Evolutionary conservation across 2,113 vertebrate genomes (phyloP), one percentile per base, ranked within the genome.

Genomic region (Nycticebus coucang): DNA sequence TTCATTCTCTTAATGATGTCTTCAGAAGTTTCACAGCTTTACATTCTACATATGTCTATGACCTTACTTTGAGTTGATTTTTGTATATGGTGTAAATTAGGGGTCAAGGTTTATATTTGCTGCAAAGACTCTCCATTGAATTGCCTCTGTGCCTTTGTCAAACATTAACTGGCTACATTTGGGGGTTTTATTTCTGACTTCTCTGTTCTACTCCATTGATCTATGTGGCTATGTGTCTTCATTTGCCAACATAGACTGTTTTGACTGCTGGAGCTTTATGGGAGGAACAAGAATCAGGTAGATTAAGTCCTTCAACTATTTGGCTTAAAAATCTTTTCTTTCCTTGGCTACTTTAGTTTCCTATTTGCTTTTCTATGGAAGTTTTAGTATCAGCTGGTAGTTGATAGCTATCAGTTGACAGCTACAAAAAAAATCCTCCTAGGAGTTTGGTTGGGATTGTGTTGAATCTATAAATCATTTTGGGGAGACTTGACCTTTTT

Each of bases 1-100:
- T 81, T 89, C 33, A 66, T 75, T 55, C 30, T 72, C 35, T 78
- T 77, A 78, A 86, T 7, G 72, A 24, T 68, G 24, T 37, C 60
- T 79, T 83, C 57, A 83, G 12, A 94, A 62, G 28, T 95, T 82
- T 41, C 74, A 88, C 19, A 91, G 57, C 21, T 69, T 91, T 83
- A 53, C 5, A 9, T 30, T 90, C 83, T 74, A 68, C 35, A 84
- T 41, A 53, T 41, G 22, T 75, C 77, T 60, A 79, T 28, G 33
- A 83, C 26, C 7, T 45, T 4, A 79, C 55, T 74, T 84, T 81
- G 28, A 84, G n/a, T 68, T 60, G 33, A 83, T 45, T 77, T 87
- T 69, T 87, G 7, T 87, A 50, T 62, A 87, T 68, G 60, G 83
- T 69, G 3, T 60, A 28, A 90, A 11, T 5, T 68, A 57, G 45